Evolutionary conservation across 2,888 invertebrate genomes (phyloP).

Genomic region (Erannis defoliaria): DNA sequence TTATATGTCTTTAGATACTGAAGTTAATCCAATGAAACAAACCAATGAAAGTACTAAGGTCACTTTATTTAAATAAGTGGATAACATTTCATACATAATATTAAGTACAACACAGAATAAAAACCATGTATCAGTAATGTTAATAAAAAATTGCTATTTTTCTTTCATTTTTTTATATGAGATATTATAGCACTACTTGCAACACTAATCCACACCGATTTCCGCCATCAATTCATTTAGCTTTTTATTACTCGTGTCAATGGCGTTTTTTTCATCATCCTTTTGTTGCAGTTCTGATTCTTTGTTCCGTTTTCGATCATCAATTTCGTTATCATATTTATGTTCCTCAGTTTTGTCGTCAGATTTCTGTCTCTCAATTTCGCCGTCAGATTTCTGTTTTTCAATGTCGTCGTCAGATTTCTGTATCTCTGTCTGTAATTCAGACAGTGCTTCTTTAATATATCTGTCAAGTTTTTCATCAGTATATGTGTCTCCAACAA

Average conservation of each 20-base stretch:
- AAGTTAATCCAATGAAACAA: too few relatives aligned
- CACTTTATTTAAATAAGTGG: too few relatives aligned
- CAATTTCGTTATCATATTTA: neutral
- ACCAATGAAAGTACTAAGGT: too few relatives aligned
- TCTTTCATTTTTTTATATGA: too few relatives aligned
- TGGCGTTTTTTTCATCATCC: neutral
- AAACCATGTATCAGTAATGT: neutral
- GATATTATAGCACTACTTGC: too few relatives aligned
- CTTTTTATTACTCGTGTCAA: slow-evolving; percentile 5
- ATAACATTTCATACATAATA: too few relatives aligned
- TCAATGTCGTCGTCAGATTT: neutral
- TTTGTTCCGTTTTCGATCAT: neutral
- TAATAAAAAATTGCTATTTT: too few relatives aligned
- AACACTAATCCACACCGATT: neutral
- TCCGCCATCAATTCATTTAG: slow-evolving; percentile 2
- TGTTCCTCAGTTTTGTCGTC: too few relatives aligned
- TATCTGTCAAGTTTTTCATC: slow-evolving; percentile 27
- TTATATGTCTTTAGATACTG: too few relatives aligned
- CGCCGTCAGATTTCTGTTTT: neutral
- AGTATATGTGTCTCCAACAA: neutral
- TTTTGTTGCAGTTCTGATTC: neutral
- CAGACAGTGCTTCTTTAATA: slow-evolving; percentile 34
- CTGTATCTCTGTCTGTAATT: slow-evolving; percentile 10
- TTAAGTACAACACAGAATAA: neutral
- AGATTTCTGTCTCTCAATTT: too few relatives aligned